Base-by-base conservation (phyloP, 2,797 vertebrate genomes). In the Pipistrellus pipistrellus region DNA sequence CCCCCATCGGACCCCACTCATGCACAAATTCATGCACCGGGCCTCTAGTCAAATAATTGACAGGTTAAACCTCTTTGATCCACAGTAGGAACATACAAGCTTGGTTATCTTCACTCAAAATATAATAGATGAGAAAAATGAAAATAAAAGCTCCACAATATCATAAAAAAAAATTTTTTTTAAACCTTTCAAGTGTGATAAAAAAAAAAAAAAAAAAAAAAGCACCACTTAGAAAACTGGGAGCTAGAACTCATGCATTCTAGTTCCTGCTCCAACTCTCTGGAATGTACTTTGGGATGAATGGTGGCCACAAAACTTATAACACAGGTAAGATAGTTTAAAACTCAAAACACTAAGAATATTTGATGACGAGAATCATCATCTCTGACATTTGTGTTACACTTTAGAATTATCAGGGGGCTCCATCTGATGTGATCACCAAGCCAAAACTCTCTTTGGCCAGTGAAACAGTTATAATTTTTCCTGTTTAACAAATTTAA, bases 71-170 rank as follows among this genome's bases (percentile, higher is more conserved):
- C 3, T 32, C 57, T 93, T 73, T 48, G 41, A 23, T 55, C 15
- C 32, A 71, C 41, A 23, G n/a, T 48, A 73, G 35, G 15, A 57
- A 94, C 85, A 55, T 14, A 4, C 8, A 76, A 76, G 8, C 35
- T 35, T 55, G 12, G 6, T 75, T 76, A 44, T 64, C 69, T 35
- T 75, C 46, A 88, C 7, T 84, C 46, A 21, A 77, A 83, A 72
- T n/a, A n/a, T n/a, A n/a, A n/a, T 41, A 57, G 25, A 91, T 85
- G 27, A 88, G 6, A 64, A 64, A 95, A 81, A 30, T 25, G 18
- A 38, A 76, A 76, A 55, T 8, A n/a, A 71, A 62, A 64, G 0
- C n/a, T 55, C 46, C 57, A 12, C 21, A 23, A 27, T 32, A 46
- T 66, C 44, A 66, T 9, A 8, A 76, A 57, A 57, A 57, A 57